Base-by-base conservation (phyloP, 1,140 invertebrate genomes). In the Stratiolaelaps scimitus region DNA sequence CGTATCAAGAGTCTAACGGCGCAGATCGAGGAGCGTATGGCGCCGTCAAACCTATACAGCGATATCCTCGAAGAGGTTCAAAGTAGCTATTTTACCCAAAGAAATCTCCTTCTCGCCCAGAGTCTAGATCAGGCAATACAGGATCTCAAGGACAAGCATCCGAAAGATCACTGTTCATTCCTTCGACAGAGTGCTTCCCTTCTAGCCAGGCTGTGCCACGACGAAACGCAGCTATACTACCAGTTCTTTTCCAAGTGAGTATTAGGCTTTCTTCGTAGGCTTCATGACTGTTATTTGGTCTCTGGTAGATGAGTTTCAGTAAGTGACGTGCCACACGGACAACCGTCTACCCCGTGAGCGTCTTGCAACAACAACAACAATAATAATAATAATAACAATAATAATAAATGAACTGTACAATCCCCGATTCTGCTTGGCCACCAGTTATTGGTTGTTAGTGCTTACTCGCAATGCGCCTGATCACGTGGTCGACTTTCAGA, bases 171-270 rank as follows among this genome's bases (percentile, higher is more conserved):
- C 72, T 94, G 91, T 77, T 83, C 87, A 23, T 76, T 94, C 7
- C 84, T 92, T 64, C 78, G 92, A 64, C 86, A 87, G 70, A 86
- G 89, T 0, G 92, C 88, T 78, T 85, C 89, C 1, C 85, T 95
- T 71, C 79, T 93, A 7, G 81, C 95, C 17, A 89, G 93, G 74
- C 83, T 93, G 0, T 92, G 89, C 69, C 84, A 91, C 72, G 92
- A 97, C 77, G 92, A 96, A 74, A 83, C 89, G 71, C 83, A 86
- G 69, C 77, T 96, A 4, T 96, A 87, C 75, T 82, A 83, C 67
- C 88, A 94, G 74, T 94, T 95, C 73, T 96, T 95, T 69, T 80
- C 79, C 0, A 80, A 83, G 43, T 68, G 29, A 66, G 53, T 46
- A 23, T 67, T 17, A 45, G n/a, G n/a, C n/a, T n/a, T n/a, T n/a